phyloP scores from a whole-genome alignment of 1,140 invertebrate species.

The Anthonomus grandis region DNA sequence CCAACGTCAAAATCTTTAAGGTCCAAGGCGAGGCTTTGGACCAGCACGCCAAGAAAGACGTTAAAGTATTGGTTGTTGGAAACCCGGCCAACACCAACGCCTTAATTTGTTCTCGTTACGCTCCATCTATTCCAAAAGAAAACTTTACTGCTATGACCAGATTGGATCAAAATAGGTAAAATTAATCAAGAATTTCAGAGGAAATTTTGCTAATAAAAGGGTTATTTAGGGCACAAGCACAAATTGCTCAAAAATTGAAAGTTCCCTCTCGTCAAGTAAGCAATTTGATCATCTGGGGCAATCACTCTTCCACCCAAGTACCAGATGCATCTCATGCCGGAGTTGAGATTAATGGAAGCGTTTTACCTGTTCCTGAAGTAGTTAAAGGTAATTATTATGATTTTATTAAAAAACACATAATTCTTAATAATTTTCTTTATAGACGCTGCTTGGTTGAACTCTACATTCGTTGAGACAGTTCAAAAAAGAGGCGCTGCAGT shows the following conservation, averaged over 20 bases:
- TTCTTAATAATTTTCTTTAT: constrained; percentile 2
- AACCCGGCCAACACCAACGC: constrained; percentile 99
- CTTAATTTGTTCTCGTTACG: constrained; percentile 92
- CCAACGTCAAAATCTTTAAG: constrained; percentile 99
- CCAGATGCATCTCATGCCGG: constrained; percentile 90
- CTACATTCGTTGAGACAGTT: constrained; percentile 85
- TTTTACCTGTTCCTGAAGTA: constrained; percentile 61
- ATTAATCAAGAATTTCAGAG: neutral
- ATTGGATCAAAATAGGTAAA: constrained; percentile 85
- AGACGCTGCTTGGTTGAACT: constrained; percentile 79
- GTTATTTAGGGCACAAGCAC: constrained; percentile 83
- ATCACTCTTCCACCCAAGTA: constrained; percentile 98
- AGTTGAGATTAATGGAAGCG: constrained; percentile 55
- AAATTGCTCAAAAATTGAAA: constrained; percentile 67
- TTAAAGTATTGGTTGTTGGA: constrained; percentile 96
- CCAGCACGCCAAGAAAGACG: constrained; percentile 88
- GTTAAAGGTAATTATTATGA: constrained; percentile 54
- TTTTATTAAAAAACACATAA: neutral
- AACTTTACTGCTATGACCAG: constrained; percentile 99
- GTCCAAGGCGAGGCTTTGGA: constrained; percentile 91
- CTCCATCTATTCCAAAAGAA: constrained; percentile 93
- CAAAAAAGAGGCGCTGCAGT: constrained; percentile 97
- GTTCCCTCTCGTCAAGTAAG: constrained; percentile 68
- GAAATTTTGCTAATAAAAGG: too few species aligned
- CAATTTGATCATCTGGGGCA: constrained; percentile 98